Conservation (phyloP, 2,113 vertebrate genomes). For the Dermatemys mawii region DNA sequence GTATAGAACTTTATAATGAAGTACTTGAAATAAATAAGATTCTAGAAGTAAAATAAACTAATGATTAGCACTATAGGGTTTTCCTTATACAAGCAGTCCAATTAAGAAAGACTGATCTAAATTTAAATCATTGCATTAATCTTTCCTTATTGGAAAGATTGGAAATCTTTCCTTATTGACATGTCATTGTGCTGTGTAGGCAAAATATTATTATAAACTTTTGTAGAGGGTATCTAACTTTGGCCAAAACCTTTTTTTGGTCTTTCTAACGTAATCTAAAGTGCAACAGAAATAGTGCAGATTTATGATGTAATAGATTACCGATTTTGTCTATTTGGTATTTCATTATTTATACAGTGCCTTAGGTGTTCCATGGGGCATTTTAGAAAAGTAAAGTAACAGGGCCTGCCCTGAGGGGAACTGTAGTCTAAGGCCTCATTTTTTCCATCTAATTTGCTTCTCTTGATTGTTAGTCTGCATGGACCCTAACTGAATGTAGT, state of each 20-base stretch:
- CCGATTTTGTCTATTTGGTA: background rate
- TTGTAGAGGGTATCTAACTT: background rate
- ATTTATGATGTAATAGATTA: slow-evolving; percentile 11
- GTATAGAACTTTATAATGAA: background rate
- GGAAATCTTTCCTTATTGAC: no score
- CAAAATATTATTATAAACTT: background rate
- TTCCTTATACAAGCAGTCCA: background rate
- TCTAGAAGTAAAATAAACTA: background rate
- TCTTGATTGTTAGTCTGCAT: background rate
- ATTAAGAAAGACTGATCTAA: background rate
- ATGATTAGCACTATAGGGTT: background rate
- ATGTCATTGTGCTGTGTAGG: background rate
- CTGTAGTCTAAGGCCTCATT: background rate
- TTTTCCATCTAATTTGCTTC: background rate
- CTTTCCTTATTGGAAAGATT: no score
- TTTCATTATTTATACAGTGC: background rate
- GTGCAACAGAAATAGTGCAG: background rate
- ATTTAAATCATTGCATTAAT: background rate
- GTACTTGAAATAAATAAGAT: background rate
- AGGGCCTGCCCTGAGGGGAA: background rate
- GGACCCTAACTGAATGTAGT: background rate
- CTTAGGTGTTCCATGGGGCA: background rate
- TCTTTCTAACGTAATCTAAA: background rate
- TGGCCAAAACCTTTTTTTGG: background rate
- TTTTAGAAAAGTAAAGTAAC: background rate